Evolutionary conservation across 2,888 invertebrate genomes (phyloP).

Genomic region (Minunthozetes semirufus): DNA sequence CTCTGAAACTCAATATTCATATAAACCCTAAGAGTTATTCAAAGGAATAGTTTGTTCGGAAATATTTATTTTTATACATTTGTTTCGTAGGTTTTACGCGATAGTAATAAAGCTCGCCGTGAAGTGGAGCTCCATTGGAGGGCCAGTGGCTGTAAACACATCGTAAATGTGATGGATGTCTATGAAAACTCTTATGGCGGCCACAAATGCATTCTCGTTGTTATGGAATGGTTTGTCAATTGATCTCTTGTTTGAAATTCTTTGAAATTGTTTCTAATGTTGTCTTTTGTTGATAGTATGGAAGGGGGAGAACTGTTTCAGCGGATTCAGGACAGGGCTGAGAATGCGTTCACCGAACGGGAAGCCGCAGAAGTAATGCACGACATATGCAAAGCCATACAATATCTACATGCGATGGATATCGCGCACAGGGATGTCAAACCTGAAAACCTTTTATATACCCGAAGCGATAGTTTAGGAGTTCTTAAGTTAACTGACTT

Average conservation of each 20-base stretch:
- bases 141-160: slow-evolving; percentile 80
- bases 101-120: slow-evolving; percentile 81
- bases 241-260: slow-evolving; percentile 43
- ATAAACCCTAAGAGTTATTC: background rate
- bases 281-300: slow-evolving; percentile 60
- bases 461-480: slow-evolving; percentile 60
- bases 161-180: slow-evolving; percentile 86
- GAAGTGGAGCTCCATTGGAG: slow-evolving; percentile 95
- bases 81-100: slow-evolving; percentile 66
- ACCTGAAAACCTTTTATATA: slow-evolving; percentile 85
- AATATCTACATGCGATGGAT: slow-evolving; percentile 83
- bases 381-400: slow-evolving; percentile 90
- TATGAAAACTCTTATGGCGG: slow-evolving; percentile 94
- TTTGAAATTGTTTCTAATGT: background rate
- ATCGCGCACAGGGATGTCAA: slow-evolving; percentile 97
- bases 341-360: slow-evolving; percentile 92
- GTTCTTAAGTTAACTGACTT: slow-evolving; percentile 94
- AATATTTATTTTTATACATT: slow-evolving; percentile 34
- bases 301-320: slow-evolving; percentile 96
- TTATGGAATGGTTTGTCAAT: slow-evolving; percentile 95
- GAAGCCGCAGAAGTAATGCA: slow-evolving; percentile 92
- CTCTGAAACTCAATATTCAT: background rate
- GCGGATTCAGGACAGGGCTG: slow-evolving; percentile 87
- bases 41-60: background rate
- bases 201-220: slow-evolving; percentile 82